These are phyloP conservation scores for Pachyrhynchus sulphureomaculatus DNA, from an alignment of 1,140 invertebrate species.

Conservation along the genomic window DNA sequence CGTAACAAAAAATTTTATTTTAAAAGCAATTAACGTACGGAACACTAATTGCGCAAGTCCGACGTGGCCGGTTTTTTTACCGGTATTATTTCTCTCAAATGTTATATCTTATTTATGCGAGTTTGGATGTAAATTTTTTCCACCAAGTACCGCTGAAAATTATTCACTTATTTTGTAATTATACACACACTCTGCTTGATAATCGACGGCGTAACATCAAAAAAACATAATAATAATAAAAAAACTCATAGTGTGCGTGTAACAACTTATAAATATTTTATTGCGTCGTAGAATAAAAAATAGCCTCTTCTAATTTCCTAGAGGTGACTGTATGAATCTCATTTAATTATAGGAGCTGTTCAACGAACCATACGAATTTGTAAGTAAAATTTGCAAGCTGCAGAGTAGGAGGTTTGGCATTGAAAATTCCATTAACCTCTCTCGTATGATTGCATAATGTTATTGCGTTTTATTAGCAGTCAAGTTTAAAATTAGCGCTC, in stretches of 20 bases:
- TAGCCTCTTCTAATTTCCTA: neutral
- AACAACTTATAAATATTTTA: conserved; percentile 13
- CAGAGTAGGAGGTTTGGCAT: conserved; percentile 33
- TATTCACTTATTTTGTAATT: too few relatives aligned
- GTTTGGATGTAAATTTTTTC: too few relatives aligned
- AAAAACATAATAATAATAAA: too few relatives aligned
- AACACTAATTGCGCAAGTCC: too few relatives aligned
- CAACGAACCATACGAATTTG: conserved; percentile 29
- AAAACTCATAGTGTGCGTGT: neutral
- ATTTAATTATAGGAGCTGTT: conserved; percentile 26
- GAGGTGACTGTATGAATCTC: conserved; percentile 23
- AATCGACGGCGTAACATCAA: too few relatives aligned
- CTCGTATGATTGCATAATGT: conserved; percentile 27
- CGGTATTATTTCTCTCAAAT: too few relatives aligned
- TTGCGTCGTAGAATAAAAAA: conserved; percentile 17
- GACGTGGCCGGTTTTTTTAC: too few relatives aligned
- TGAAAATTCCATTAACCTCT: conserved; percentile 32
- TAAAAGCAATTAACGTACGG: too few relatives aligned
- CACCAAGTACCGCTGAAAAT: too few relatives aligned
- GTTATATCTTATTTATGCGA: too few relatives aligned
- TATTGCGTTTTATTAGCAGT: conserved; percentile 21
- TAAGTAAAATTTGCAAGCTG: conserved; percentile 29
- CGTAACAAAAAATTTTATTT: too few relatives aligned
- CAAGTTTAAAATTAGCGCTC: conserved; percentile 12
- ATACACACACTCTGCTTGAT: too few relatives aligned